These are phyloP conservation scores for Leptinotarsa texana DNA, from an alignment of 1,140 invertebrate species.

Conservation along the genomic window DNA sequence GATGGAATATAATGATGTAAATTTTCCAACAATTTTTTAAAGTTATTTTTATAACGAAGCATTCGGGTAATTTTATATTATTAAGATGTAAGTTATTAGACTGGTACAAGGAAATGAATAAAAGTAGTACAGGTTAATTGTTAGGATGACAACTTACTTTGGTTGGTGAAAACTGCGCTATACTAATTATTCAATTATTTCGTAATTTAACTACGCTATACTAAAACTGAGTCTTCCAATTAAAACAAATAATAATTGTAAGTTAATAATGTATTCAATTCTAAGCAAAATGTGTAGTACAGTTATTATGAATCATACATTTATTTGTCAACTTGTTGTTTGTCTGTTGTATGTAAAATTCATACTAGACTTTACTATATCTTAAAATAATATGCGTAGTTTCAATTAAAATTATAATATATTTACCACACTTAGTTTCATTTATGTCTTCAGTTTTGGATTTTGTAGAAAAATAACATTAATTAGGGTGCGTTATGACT, in stretches of 20 bases:
- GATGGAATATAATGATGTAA: background rate
- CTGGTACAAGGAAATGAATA: conserved; percentile 20
- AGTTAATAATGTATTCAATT: conserved; percentile 50
- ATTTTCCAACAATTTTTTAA: conserved; percentile 8
- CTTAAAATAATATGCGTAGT: conserved; percentile 49
- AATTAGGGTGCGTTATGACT: too few relatives aligned
- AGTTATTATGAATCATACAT: conserved; percentile 42
- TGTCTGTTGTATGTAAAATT: conserved; percentile 51
- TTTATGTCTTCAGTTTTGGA: background rate
- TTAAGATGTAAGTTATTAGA: conserved; percentile 28
- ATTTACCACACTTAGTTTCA: conserved; percentile 2
- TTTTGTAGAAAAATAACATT: too few relatives aligned
- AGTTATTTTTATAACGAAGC: conserved; percentile 23
- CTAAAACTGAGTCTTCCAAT: conserved; percentile 56
- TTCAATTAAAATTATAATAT: conserved; percentile 47
- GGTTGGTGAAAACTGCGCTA: conserved; percentile 34
- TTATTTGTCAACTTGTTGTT: conserved; percentile 49
- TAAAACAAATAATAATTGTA: conserved; percentile 57
- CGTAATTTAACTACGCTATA: conserved; percentile 45
- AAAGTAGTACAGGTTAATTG: conserved; percentile 36
- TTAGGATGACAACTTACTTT: conserved; percentile 41
- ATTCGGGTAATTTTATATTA: conserved; percentile 32
- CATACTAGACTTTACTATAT: conserved; percentile 49
- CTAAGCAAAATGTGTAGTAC: conserved; percentile 43
- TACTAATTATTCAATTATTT: conserved; percentile 21